These are phyloP conservation scores for Chelon labrosus DNA, from an alignment of 2,797 vertebrate species.

Conservation along the genomic window DNA sequence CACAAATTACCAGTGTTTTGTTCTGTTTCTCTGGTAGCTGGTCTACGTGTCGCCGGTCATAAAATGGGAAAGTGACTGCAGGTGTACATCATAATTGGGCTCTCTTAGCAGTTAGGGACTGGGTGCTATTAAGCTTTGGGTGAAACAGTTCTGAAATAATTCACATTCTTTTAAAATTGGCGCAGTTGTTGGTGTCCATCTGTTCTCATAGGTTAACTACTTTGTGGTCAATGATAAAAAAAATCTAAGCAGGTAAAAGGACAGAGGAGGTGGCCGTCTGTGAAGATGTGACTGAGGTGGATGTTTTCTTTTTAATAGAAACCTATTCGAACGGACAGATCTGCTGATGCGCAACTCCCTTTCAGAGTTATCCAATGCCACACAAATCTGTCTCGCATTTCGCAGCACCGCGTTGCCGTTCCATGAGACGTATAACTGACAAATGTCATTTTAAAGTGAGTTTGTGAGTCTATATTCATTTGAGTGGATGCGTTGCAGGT, in stretches of 20 bases:
- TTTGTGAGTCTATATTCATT: not conserved
- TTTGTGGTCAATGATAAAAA: not conserved
- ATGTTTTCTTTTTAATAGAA: too few relatives aligned
- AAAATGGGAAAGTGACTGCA: too few relatives aligned
- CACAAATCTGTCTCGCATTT: not conserved
- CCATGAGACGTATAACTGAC: not conserved
- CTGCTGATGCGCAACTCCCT: not conserved
- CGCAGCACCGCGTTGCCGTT: not conserved
- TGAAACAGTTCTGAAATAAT: too few relatives aligned
- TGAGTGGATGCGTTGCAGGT: not conserved
- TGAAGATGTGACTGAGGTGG: not conserved
- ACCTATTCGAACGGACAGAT: not conserved
- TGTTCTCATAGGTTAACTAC: not conserved
- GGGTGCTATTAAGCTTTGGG: not conserved
- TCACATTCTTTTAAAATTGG: too few relatives aligned
- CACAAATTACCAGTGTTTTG: too few relatives aligned
- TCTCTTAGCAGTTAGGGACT: not conserved
- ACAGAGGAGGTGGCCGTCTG: not conserved
- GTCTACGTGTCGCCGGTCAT: too few relatives aligned
- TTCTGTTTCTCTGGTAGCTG: too few relatives aligned
- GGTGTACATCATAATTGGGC: constrained; percentile 4
- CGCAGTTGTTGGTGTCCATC: not conserved
- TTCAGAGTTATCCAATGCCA: not conserved
- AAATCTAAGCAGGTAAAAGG: not conserved
- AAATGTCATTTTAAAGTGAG: not conserved